These are phyloP conservation scores for Drosophila antonietae DNA, from an alignment of 2,888 invertebrate genomes.

Conservation along the genomic window DNA sequence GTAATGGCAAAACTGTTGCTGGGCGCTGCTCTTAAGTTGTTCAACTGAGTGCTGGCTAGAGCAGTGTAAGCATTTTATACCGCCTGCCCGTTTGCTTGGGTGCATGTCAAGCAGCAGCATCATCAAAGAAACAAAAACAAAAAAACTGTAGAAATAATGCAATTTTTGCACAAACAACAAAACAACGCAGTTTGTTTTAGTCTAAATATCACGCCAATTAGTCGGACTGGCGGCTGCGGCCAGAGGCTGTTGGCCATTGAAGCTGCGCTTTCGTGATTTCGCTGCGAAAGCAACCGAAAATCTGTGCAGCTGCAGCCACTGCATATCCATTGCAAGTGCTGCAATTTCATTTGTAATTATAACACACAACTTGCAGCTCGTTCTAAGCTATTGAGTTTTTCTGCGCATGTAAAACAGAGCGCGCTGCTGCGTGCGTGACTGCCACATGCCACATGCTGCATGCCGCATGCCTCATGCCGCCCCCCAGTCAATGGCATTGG, in stretches of 20 bases:
- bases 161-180: conserved; percentile 5
- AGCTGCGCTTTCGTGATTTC: conserved; percentile 77
- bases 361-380: conserved; percentile 57
- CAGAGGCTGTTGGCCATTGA: conserved; percentile 50
- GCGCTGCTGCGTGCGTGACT: conserved; percentile 58
- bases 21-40: conserved; percentile 63
- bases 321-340: conserved; percentile 25
- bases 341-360: conserved; percentile 67
- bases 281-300: conserved; percentile 69
- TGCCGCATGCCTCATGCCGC: conserved; percentile 11
- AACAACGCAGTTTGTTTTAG: conserved; percentile 73
- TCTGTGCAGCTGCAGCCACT: conserved; percentile 24
- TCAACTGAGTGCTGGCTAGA: conserved; percentile 77
- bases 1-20: conserved; percentile 45
- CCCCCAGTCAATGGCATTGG: conserved; percentile 27
- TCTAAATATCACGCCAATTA: conserved; percentile 81
- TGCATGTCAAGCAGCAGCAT: conserved; percentile 68
- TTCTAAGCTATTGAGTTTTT: conserved; percentile 81
- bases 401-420: conserved; percentile 50
- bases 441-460: conserved; percentile 14
- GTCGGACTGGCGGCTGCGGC: conserved; percentile 45
- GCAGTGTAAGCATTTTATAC: conserved; percentile 81
- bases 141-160: not conserved
- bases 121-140: conserved; percentile 39
- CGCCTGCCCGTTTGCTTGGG: conserved; percentile 53